Conservation (phyloP, 1,140 invertebrate genomes). For the Ridgeia piscesae region DNA sequence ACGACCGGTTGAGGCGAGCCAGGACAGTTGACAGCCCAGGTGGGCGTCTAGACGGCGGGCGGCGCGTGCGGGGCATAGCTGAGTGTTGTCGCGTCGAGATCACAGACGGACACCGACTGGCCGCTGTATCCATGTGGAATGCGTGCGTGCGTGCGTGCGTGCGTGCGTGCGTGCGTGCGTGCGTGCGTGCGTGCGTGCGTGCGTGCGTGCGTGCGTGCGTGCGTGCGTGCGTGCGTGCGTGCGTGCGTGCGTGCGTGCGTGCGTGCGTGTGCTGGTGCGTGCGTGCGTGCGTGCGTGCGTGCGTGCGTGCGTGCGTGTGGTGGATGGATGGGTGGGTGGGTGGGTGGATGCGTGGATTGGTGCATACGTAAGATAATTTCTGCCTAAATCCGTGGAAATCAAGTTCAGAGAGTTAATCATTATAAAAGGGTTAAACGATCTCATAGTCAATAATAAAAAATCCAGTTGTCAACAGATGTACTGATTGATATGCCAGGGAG, state of each 20-base stretch:
- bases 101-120: background rate
- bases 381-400: too few relatives aligned
- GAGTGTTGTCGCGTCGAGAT: background rate
- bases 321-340: too few relatives aligned
- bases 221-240: background rate
- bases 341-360: too few relatives aligned
- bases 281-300: slow-evolving; percentile 10
- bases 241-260: background rate
- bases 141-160: background rate
- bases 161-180: too few relatives aligned
- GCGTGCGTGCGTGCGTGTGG: background rate
- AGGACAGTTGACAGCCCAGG: background rate
- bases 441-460: too few relatives aligned
- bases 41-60: background rate
- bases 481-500: too few relatives aligned
- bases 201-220: background rate
- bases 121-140: background rate
- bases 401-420: too few relatives aligned
- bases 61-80: background rate
- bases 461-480: too few relatives aligned
- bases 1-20: background rate
- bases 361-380: too few relatives aligned
- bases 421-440: too few relatives aligned
- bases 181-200: background rate
- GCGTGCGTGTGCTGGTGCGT: too few relatives aligned